Percentiles rank a stretch among this genome's conserved stretches.
Conservation (phyloP, 1,140 invertebrate species). For the Caerostris darwini region DNA sequence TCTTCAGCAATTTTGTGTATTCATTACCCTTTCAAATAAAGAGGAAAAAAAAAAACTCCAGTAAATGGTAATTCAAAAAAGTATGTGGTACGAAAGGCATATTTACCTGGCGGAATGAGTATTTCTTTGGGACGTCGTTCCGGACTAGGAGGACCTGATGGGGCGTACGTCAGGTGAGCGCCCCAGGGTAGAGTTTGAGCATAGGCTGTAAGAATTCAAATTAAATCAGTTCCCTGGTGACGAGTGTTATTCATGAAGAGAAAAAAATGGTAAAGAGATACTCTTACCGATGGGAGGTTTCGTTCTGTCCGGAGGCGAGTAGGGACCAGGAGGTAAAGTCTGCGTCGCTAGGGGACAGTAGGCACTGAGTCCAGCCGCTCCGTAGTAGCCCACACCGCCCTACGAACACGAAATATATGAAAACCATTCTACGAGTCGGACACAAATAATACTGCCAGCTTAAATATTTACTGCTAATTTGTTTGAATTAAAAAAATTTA, state of each 20-base stretch:
- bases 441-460: no score
- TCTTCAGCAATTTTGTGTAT: no score
- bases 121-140: slow-evolving; percentile 75
- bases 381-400: slow-evolving; percentile 69
- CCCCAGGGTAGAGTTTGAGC: slow-evolving; percentile 79
- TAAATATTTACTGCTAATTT: no score
- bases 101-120: slow-evolving; percentile 67
- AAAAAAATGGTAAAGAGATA: not conserved
- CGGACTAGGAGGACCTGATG: slow-evolving; percentile 73
- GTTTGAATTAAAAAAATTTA: no score
- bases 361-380: slow-evolving; percentile 76
- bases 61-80: not conserved
- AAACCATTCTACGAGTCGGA: no score
- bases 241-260: not conserved
- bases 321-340: slow-evolving; percentile 70
- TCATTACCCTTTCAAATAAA: no score
- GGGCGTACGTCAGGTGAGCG: slow-evolving; percentile 76
- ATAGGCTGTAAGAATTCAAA: slow-evolving; percentile 74
- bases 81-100: not conserved
- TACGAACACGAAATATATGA: not conserved
- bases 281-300: slow-evolving; percentile 69
- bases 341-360: slow-evolving; percentile 78
- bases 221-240: not conserved
- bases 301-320: slow-evolving; percentile 60
- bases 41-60: not conserved